phyloP scores from a whole-genome alignment of 2,113 vertebrate species.

The Heterotis niloticus region DNA sequence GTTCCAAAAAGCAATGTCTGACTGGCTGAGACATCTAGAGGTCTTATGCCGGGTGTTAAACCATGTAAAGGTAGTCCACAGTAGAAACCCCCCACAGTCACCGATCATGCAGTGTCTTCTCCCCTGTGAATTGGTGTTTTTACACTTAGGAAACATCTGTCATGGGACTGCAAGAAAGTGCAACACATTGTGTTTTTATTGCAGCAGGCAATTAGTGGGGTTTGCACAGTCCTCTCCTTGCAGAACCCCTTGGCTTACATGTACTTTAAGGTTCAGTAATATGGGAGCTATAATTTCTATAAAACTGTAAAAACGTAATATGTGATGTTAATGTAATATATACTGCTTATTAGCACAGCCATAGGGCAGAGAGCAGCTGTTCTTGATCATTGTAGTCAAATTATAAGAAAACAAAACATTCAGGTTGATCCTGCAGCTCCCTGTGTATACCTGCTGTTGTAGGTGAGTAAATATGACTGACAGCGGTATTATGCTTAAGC shows the following conservation, averaged over 20 bases:
- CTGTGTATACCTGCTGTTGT: neutral
- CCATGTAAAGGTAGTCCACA: no score
- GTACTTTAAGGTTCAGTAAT: conserved; percentile 3
- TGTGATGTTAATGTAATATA: neutral
- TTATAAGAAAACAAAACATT: no score
- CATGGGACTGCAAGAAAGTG: neutral
- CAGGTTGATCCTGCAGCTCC: no score
- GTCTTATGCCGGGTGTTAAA: no score
- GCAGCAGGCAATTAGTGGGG: conserved; percentile 14
- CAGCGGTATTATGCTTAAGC: neutral
- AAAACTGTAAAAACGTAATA: neutral
- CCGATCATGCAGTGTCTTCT: neutral
- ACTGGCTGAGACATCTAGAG: no score
- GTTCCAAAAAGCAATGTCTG: no score
- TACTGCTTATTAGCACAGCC: no score
- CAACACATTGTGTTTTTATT: conserved; percentile 1
- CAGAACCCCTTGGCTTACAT: neutral
- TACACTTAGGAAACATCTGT: neutral
- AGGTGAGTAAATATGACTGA: neutral
- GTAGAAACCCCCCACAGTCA: no score
- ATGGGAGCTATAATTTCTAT: neutral
- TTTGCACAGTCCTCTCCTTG: neutral
- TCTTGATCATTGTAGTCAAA: no score
- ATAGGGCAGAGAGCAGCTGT: no score
- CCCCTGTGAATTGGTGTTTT: neutral